Conservation (phyloP, 64 coral and sea anemone species). For the Anthopleura sola region DNA sequence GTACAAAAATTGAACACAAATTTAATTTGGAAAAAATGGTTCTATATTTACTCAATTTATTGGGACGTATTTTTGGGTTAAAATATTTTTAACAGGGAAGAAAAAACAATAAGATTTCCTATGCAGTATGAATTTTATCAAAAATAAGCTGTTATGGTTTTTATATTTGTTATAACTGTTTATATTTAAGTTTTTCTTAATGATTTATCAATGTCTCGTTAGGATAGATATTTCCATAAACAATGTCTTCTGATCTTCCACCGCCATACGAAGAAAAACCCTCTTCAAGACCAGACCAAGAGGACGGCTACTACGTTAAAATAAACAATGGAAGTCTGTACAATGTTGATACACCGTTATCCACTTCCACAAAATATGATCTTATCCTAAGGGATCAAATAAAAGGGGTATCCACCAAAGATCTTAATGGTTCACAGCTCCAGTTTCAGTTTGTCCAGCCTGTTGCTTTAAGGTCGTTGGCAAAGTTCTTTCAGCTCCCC, state of each 20-base stretch:
- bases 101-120: too few species aligned
- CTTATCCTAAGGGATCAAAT: neutral
- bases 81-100: too few species aligned
- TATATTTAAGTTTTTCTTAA: neutral
- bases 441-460: slow-evolving; percentile 8
- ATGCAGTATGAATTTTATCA: too few species aligned
- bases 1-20: too few species aligned
- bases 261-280: neutral
- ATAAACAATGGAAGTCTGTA: neutral
- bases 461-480: slow-evolving; percentile 3
- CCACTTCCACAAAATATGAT: neutral
- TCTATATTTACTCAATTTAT: neutral
- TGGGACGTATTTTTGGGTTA: neutral
- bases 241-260: neutral
- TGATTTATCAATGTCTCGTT: neutral
- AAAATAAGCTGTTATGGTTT: too few species aligned
- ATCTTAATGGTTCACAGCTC: neutral
- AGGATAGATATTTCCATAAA: too few species aligned
- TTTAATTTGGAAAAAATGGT: neutral
- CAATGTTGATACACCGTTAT: neutral
- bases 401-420: neutral
- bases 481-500: neutral
- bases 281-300: neutral
- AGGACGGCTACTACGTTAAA: neutral
- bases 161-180: neutral